Base-by-base conservation (phyloP, 2,888 invertebrate genomes). In the Sabatieria punctata region DNA sequence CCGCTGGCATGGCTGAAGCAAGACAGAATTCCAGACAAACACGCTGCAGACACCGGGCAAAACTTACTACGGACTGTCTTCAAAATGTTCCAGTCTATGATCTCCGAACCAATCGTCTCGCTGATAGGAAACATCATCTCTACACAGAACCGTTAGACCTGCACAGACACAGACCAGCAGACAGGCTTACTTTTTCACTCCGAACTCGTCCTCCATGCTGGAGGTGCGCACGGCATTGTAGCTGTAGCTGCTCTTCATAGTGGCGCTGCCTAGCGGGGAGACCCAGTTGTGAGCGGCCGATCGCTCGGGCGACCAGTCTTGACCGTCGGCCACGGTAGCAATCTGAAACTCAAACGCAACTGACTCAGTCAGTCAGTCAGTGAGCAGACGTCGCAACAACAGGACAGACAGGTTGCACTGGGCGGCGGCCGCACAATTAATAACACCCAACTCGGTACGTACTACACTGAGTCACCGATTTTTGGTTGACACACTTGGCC, bases 251-350 rank as follows among this genome's bases (percentile, higher is more conserved):
- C 15, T 25, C 40, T 44, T 49, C 40, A 49, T 43, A 18, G 18
- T 27, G 22, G 15, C 22, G 13, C 15, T 25, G 22, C 19, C n/a
- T 6, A 21, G 19, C 15, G 19, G n/a, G 6, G 22, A 35, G n/a
- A 13, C 26, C 50, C 50, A 49, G 19, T 43, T 44, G 18, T 35
- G 42, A 18, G 63, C 63, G 4, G 59, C 47, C 2, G 64, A 65
- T 13, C 52, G 56, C 8, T 55, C 54, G 13, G 52, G 53, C 2
- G 52, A 51, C 64, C 64, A 64, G 37, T 51, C 53, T 19, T 53
- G 52, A 11, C 63, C 63, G 41, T 64, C 61, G 8, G 64, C 56
- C 50, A 63, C 60, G 1, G 57, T 52, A 18, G 54, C 47, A 1
- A 63, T 55, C 62, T 60, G 23, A 41, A 49, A 19, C 30, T 8